Conservation (phyloP, 2,113 vertebrate species). For the Lophius piscatorius region DNA sequence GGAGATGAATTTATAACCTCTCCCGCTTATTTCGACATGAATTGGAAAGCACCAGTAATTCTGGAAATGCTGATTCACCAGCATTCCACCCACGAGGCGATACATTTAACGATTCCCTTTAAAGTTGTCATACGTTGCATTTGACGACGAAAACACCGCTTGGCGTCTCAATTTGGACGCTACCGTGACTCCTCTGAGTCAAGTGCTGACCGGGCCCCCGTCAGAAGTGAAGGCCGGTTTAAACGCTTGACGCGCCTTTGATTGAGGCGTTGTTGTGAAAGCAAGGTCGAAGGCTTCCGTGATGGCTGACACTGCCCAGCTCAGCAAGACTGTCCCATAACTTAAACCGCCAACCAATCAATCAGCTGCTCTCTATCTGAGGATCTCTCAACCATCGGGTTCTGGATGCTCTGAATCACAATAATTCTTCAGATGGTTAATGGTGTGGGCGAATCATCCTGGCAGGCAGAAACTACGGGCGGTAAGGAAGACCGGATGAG, state of each 20-base stretch:
- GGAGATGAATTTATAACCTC: conserved; percentile 36
- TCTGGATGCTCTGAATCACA: too few species aligned
- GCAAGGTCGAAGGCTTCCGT: conserved; percentile 8
- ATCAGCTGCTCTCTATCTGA: conserved; percentile 1
- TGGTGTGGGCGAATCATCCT: too few species aligned
- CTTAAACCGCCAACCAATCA: neutral
- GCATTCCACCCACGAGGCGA: conserved; percentile 29
- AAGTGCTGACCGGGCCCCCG: too few species aligned
- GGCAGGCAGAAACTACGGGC: too few species aligned
- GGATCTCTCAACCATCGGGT: too few species aligned
- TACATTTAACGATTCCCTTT: conserved; percentile 28
- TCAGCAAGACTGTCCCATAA: conserved; percentile 6
- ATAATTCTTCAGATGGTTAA: neutral
- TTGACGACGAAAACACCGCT: too few species aligned
- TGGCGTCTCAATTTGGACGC: too few species aligned
- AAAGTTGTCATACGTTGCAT: too few species aligned
- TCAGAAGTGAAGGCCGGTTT: neutral
- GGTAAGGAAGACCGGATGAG: too few species aligned
- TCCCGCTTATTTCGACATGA: conserved; percentile 32
- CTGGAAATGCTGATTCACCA: conserved; percentile 28
- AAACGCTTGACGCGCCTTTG: neutral
- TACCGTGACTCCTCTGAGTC: too few species aligned
- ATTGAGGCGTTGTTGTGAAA: neutral
- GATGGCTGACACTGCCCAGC: neutral
- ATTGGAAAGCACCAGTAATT: conserved; percentile 21